Evolutionary conservation across 2,113 vertebrate species (phyloP).

Genomic region (Megaptera novaeangliae): DNA sequence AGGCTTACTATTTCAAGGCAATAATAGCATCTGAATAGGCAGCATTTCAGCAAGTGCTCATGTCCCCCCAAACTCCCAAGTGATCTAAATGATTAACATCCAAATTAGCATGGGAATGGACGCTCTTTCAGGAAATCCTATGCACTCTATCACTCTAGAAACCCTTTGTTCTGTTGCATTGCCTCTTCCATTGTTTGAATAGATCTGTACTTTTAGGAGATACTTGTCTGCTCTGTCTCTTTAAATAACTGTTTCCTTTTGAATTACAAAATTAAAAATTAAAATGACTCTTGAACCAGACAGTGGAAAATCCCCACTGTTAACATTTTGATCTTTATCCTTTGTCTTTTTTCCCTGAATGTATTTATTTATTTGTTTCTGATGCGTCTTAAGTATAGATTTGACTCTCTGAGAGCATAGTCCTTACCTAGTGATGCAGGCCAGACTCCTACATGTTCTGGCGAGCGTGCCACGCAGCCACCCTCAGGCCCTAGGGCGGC

Average conservation of each 20-base stretch:
- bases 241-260: background rate
- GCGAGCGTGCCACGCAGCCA: fast-evolving
- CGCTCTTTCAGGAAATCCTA: background rate
- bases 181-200: background rate
- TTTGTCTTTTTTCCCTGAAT: background rate
- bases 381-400: background rate
- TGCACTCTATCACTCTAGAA: fast-evolving
- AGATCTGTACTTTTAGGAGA: background rate
- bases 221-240: background rate
- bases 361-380: background rate
- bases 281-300: background rate
- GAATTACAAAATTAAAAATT: background rate
- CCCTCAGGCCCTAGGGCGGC: background rate
- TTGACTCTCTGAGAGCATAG: background rate
- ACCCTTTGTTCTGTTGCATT: background rate
- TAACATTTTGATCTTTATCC: background rate
- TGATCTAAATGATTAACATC: background rate
- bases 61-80: background rate
- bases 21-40: background rate
- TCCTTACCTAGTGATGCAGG: background rate
- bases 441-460: background rate
- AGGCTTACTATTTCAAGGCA: background rate
- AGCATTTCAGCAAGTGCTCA: background rate
- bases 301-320: background rate
- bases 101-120: fast-evolving